phyloP scores from a whole-genome alignment of 2,113 vertebrate species.

The Pseudonaja textilis region DNA sequence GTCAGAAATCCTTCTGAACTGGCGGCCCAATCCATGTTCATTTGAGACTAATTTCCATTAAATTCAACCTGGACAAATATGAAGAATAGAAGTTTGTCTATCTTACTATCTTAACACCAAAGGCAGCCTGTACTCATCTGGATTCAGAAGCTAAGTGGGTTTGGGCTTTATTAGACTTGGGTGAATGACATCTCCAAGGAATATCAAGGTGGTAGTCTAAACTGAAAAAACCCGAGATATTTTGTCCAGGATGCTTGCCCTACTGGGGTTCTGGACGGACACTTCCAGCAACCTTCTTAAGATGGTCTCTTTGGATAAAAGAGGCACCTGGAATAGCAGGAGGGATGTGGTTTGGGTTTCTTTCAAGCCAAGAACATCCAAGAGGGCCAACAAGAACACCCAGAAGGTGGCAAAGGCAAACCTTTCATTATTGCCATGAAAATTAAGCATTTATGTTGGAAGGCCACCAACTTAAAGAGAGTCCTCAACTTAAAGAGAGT shows the following conservation, averaged over 20 bases:
- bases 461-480: background rate
- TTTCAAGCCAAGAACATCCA: background rate
- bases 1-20: background rate
- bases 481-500: background rate
- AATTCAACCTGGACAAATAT: background rate
- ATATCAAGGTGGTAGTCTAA: background rate
- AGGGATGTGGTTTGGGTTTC: too few relatives aligned
- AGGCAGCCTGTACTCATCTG: background rate
- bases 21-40: background rate
- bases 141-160: background rate
- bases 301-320: background rate
- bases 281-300: background rate
- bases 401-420: background rate
- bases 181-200: background rate
- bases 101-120: background rate
- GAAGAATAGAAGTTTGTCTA: background rate
- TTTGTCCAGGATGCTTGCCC: background rate
- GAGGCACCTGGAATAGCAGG: background rate
- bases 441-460: background rate
- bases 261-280: background rate
- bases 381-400: too few relatives aligned
- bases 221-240: background rate
- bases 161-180: background rate
- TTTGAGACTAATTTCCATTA: background rate
- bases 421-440: background rate